Percentiles rank a stretch among this genome's conserved stretches.
These are phyloP conservation scores for Onychostoma macrolepis DNA, from an alignment of 2,113 vertebrate genomes.

Conservation along the genomic window DNA sequence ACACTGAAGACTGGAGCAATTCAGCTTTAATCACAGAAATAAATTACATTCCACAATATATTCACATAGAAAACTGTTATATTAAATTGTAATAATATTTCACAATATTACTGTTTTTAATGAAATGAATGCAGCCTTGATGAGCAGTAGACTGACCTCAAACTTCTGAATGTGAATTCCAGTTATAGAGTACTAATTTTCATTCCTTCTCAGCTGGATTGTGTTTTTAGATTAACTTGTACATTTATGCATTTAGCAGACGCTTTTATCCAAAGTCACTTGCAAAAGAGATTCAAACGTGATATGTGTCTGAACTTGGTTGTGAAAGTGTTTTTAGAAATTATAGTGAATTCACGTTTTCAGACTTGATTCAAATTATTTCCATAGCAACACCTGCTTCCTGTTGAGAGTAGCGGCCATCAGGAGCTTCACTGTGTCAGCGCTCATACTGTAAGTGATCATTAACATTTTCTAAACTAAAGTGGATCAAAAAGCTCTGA, in stretches of 20 bases:
- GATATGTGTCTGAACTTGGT: neutral
- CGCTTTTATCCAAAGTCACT: too few relatives aligned
- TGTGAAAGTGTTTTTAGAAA: neutral
- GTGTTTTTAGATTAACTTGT: too few relatives aligned
- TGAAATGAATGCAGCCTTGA: neutral
- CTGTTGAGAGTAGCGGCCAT: slow-evolving; percentile 52
- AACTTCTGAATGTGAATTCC: neutral
- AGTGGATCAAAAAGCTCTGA: neutral
- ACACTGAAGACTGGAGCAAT: neutral
- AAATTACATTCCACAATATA: neutral
- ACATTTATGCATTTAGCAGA: too few relatives aligned
- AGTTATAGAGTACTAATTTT: neutral
- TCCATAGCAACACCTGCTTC: slow-evolving; percentile 58
- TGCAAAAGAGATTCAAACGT: neutral
- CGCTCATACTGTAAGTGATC: slow-evolving; percentile 58
- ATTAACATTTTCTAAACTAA: neutral
- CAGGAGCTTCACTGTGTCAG: slow-evolving; percentile 62
- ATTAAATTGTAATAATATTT: neutral
- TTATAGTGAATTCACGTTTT: neutral
- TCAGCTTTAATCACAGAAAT: neutral
- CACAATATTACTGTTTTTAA: neutral
- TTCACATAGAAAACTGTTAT: neutral
- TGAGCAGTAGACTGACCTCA: neutral
- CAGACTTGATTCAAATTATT: neutral
- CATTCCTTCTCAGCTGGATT: neutral